Percentiles rank a stretch among this genome's conserved stretches.
Conservation (phyloP, 2,888 invertebrate genomes). For the Catocala fraxini region DNA sequence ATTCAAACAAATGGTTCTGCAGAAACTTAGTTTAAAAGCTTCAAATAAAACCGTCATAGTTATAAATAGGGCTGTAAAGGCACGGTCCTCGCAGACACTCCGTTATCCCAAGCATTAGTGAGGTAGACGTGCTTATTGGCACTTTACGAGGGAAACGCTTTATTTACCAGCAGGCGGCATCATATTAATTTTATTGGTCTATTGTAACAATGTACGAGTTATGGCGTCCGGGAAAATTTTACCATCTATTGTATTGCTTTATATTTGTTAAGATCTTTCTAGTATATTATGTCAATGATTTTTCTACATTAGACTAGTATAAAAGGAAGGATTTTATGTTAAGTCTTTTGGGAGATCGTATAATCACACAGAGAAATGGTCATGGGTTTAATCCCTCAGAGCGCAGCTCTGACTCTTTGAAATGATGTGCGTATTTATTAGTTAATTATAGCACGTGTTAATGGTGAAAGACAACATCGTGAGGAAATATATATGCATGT, state of each 20-base stretch:
- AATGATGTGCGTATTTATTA: no score
- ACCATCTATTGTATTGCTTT: constrained; percentile 17
- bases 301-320: no score
- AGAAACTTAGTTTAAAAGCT: not conserved
- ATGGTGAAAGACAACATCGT: no score
- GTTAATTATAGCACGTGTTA: no score
- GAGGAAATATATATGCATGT: no score
- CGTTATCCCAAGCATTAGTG: constrained; percentile 29
- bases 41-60: constrained; percentile 5
- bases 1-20: no score
- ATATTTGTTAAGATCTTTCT: constrained; percentile 9
- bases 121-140: constrained; percentile 52
- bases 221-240: constrained; percentile 27
- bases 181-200: constrained; percentile 69
- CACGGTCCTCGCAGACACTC: constrained; percentile 8
- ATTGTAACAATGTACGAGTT: constrained; percentile 50
- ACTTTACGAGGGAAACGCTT: constrained; percentile 70
- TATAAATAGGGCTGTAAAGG: constrained; percentile 9
- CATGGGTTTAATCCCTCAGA: no score
- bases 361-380: no score
- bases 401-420: no score
- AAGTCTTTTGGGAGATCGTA: no score
- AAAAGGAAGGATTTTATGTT: no score
- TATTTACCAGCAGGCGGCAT: constrained; percentile 76
- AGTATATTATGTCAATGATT: no score